Percentiles rank a stretch among this genome's conserved stretches.
These are phyloP conservation scores for Blennius ocellaris DNA, from an alignment of 2,113 vertebrate species.

Conservation along the genomic window DNA sequence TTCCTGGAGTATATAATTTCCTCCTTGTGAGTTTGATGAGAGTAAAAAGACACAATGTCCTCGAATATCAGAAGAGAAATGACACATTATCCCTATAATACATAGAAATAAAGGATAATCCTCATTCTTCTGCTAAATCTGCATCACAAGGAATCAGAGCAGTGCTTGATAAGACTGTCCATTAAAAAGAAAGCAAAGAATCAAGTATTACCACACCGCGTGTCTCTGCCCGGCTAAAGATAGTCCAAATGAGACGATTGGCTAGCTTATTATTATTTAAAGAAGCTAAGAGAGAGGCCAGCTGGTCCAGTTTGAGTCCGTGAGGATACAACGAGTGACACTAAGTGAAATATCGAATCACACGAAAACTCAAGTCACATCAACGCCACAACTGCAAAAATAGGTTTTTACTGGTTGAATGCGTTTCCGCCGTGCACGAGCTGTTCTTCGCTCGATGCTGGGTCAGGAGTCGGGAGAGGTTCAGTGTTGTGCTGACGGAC, in stretches of 20 bases:
- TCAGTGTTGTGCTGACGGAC: constrained; percentile 14
- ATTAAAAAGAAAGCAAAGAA: too few species aligned
- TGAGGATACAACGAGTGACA: not conserved
- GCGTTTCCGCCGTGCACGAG: not conserved
- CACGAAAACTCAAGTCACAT: constrained; percentile 12
- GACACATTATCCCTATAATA: too few species aligned
- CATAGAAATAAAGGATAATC: not conserved
- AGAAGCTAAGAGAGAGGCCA: too few species aligned
- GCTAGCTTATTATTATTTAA: too few species aligned
- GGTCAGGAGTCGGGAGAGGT: constrained; percentile 13
- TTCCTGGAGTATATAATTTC: too few species aligned
- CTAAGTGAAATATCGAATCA: constrained; percentile 1
- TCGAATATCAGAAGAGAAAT: too few species aligned
- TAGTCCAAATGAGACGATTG: not conserved
- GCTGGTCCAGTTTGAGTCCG: not conserved
- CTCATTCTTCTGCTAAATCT: not conserved
- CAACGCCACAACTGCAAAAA: not conserved
- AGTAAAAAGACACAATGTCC: too few species aligned
- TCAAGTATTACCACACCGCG: not conserved
- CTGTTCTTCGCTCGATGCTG: constrained; percentile 6
- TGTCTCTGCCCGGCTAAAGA: not conserved
- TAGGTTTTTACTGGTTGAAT: not conserved
- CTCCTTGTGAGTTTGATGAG: too few species aligned
- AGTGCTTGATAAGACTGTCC: not conserved
- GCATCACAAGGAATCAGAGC: not conserved